Base-by-base conservation (phyloP, 2,888 invertebrate species). In the Ectemnius cavifrons region DNA sequence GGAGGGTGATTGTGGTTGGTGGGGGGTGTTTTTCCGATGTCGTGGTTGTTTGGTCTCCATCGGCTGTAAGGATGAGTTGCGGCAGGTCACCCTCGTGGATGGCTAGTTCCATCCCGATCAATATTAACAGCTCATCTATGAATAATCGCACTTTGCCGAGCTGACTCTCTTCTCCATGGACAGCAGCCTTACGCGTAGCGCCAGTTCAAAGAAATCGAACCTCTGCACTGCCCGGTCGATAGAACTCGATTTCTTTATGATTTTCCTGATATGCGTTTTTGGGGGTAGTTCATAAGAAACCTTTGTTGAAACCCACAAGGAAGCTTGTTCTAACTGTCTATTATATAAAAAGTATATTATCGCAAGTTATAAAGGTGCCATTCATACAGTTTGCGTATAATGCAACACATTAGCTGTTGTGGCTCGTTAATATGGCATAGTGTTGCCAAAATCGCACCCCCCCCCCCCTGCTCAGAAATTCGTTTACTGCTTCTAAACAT, bases 121-220 rank as follows among this genome's bases (percentile, higher is more conserved):
- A 57, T 63, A 18, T 27, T 20, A 20, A n/a, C 45, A 62, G 46
- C 13, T 37, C 11, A 11, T 18, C 64, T 49, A 65, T 62, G 67
- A 76, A 67, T 63, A 64, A 73, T 64, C 45, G 47, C 13, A 59
- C 52, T 52, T 27, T 46, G 60, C 46, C 46, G 60, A 52, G 61
- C 65, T 37, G 8, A 47, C 47, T 28, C 47, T 28, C 14, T 23
- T 57, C 16, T n/a, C 28, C 8, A 20, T 13, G n/a, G 49, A 6
- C 18, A 16, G n/a, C 52, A 47, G 13, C 47, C 6, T 52, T 37
- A 37, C 37, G 8, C 37, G 37, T 37, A 11, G 6, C 37, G 1
- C 8, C 52, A 13, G n/a, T 52, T 4, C 3, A 52, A 52, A 52
- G 52, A 52, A 52, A 52, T 52, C 52, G 16, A 52, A 52, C 16